Base-by-base conservation (phyloP, 2,797 vertebrate genomes). In the Megalops cyprinoides region DNA sequence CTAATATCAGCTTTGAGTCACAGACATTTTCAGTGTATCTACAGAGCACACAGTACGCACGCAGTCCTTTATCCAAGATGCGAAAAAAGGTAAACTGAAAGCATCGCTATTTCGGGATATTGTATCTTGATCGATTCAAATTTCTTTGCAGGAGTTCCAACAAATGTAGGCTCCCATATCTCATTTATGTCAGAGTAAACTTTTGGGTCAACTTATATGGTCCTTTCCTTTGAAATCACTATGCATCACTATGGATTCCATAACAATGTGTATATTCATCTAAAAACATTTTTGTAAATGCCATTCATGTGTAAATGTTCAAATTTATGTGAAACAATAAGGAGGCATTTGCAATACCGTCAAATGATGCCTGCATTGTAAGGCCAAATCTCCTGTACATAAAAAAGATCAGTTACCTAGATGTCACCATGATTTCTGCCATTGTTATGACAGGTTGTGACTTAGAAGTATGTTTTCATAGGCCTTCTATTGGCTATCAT, bases 31-130 rank as follows among this genome's bases (percentile, higher is more conserved):
- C 28, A 92, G 91, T 93, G 92, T 93, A 92, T 94, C 94, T 94
- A 91, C 94, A 93, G 93, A 94, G 94, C 93, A 90, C 87, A 94
- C 91, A 92, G 93, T 94, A 94, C 93, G 95, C 94, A 94, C 94
- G 93, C 92, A 94, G 94, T 92, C 93, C 95, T 94, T 95, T 95
- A 93, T 93, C 94, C 93, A 92, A 90, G 92, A 53, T 93, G 10
- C 77, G 42, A 44, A 77, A 87, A 83, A 85, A 53, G 85, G 53
- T 87, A 67, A 78, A 85, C 85, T 86, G 83, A 62, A 86, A 2
- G 79, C 81, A 58, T 39, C 23, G n/a, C 48, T 77, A 44, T 34
- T 74, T 39, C 20, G 28, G 44, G 9, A 67, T 25, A 79, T 86
- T 48, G 34, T 25, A 53, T 69, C 84, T 90, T n/a, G 56, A 39